phyloP scores from a whole-genome alignment of 1,140 invertebrate species.

The Drosophila sechellia region DNA sequence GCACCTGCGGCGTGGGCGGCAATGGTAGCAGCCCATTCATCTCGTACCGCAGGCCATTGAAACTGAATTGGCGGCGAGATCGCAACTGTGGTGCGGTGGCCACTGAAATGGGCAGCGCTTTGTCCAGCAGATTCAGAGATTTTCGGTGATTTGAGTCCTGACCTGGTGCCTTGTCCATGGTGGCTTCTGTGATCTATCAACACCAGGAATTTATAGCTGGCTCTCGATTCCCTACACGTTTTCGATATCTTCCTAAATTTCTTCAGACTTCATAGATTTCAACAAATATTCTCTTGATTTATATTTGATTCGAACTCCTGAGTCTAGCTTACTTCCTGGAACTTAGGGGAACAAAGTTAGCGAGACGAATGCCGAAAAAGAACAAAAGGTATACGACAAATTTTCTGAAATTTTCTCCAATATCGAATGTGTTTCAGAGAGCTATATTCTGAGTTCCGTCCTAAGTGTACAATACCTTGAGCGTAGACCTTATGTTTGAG shows the following conservation, averaged over 20 bases:
- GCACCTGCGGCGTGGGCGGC: neutral
- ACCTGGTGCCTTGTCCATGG: neutral
- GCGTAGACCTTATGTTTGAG: neutral
- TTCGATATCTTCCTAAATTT: neutral
- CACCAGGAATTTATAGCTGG: neutral
- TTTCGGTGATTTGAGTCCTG: neutral
- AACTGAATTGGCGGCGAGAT: constrained; percentile 43
- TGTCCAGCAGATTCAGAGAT: constrained; percentile 37
- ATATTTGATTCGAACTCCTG: neutral
- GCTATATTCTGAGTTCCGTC: constrained; percentile 2
- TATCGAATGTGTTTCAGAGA: neutral
- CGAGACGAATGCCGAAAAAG: constrained; percentile 3
- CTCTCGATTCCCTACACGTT: neutral
- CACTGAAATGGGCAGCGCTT: constrained; percentile 38
- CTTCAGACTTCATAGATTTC: neutral
- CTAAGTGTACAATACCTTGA: constrained; percentile 1
- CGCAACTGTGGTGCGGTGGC: constrained; percentile 43
- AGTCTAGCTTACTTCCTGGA: neutral
- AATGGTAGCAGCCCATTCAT: constrained; percentile 18
- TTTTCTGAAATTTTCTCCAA: neutral
- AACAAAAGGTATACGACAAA: neutral
- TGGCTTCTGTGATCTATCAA: neutral
- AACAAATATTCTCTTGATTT: neutral
- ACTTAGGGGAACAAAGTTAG: neutral
- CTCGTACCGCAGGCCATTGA: constrained; percentile 55